These are phyloP conservation scores for Lepetodrilus schrolli DNA, from an alignment of 2,888 invertebrate species.

Conservation along the genomic window DNA sequence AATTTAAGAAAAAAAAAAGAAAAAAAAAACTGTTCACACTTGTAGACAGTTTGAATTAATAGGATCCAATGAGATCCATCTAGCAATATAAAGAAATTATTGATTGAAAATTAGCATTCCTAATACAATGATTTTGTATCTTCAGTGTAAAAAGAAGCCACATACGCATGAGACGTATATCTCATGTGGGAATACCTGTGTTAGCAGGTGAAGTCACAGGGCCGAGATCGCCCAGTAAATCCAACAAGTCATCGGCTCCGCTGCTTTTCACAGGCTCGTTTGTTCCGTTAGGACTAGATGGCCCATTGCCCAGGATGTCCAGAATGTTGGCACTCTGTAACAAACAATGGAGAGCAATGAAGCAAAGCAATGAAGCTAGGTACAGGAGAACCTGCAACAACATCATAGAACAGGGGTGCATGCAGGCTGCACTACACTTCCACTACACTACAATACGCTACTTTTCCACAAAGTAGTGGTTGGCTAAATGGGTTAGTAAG, in stretches of 20 bases:
- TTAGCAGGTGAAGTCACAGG: slow-evolving; percentile 32
- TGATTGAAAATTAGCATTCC: not conserved
- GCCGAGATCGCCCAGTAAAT: slow-evolving; percentile 82
- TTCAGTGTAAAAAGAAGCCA: not conserved
- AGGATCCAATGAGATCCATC: too few relatives aligned
- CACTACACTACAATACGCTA: too few relatives aligned
- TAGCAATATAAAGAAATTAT: not conserved
- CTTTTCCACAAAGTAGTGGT: too few relatives aligned
- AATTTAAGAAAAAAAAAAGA: too few relatives aligned
- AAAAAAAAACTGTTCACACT: too few relatives aligned
- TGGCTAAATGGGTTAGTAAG: too few relatives aligned
- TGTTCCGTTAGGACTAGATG: slow-evolving; percentile 71
- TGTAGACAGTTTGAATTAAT: too few relatives aligned
- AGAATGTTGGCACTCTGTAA: slow-evolving; percentile 78
- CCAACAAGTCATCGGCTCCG: slow-evolving; percentile 84
- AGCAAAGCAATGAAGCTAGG: too few relatives aligned
- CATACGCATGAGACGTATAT: not conserved
- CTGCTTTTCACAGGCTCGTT: slow-evolving; percentile 73
- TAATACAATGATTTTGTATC: not conserved
- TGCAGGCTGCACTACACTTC: too few relatives aligned
- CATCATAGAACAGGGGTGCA: too few relatives aligned
- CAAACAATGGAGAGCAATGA: too few relatives aligned
- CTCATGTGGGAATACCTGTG: slow-evolving; percentile 32
- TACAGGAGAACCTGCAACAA: too few relatives aligned
- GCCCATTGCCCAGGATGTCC: slow-evolving; percentile 85